Evolutionary conservation across 2,113 vertebrate genomes (phyloP).

Genomic region (Polyodon spathula): DNA sequence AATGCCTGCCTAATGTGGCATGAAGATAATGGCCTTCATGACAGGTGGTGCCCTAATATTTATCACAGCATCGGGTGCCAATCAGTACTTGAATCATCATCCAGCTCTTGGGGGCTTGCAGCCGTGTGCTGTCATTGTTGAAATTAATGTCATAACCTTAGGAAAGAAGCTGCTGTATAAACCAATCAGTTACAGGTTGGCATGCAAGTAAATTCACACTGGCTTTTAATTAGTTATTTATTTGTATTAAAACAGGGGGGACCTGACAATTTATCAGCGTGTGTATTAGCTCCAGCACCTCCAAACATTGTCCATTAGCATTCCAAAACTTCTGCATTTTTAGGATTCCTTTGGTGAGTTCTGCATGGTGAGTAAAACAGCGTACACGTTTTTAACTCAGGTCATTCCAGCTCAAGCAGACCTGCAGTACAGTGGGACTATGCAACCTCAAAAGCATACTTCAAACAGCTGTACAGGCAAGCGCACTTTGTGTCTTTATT

Average conservation of each 20-base stretch:
- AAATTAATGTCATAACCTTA: slow-evolving; percentile 2
- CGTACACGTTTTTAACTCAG: too few species aligned
- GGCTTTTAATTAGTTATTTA: background rate
- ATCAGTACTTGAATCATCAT: slow-evolving; percentile 2
- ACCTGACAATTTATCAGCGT: background rate
- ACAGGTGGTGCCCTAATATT: slow-evolving; percentile 18
- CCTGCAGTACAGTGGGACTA: too few species aligned
- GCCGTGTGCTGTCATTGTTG: background rate
- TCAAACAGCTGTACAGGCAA: too few species aligned
- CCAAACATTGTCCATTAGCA: background rate
- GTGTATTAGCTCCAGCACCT: background rate
- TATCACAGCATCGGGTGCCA: slow-evolving; percentile 8
- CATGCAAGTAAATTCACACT: background rate
- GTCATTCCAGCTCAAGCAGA: too few species aligned
- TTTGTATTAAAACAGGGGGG: background rate
- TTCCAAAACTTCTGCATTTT: too few species aligned
- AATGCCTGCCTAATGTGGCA: slow-evolving; percentile 19
- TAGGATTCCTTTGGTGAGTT: too few species aligned
- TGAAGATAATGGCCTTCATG: slow-evolving; percentile 19
- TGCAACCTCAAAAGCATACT: too few species aligned
- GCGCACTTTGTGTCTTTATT: too few species aligned
- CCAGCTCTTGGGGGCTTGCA: background rate
- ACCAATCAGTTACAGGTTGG: background rate
- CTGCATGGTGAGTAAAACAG: too few species aligned
- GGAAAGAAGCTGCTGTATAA: slow-evolving; percentile 2